These are phyloP conservation scores for Leucophenga maculata DNA, from an alignment of 2,888 invertebrate species.

Conservation along the genomic window DNA sequence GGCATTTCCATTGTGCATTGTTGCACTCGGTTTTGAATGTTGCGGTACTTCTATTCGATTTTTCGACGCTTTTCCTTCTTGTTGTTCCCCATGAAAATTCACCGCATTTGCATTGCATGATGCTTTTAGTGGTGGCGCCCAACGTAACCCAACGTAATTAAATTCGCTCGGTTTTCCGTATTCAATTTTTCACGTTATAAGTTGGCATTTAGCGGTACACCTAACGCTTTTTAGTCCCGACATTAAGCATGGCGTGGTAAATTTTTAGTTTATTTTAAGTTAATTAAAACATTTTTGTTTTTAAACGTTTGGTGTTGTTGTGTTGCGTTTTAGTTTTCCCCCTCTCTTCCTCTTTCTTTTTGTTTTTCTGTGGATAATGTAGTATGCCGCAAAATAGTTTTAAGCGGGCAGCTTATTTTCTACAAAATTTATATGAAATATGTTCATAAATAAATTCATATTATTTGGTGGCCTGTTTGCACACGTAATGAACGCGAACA, in stretches of 20 bases:
- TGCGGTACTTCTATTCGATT: background rate
- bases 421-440: too few species aligned
- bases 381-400: too few species aligned
- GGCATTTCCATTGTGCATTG: background rate
- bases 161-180: background rate
- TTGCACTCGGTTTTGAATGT: background rate
- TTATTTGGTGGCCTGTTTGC: too few species aligned
- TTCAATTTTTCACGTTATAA: conserved; percentile 10
- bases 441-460: too few species aligned
- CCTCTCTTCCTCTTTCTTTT: too few species aligned
- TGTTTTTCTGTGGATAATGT: background rate
- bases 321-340: background rate
- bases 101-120: conserved; percentile 49
- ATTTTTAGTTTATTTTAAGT: conserved; percentile 39
- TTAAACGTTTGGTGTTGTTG: background rate
- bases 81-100: background rate
- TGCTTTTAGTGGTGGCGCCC: conserved; percentile 55
- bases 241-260: background rate
- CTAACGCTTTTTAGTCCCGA: background rate
- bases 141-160: conserved; percentile 29
- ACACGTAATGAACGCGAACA: too few species aligned
- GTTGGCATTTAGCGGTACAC: background rate
- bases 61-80: background rate
- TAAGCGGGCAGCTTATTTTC: too few species aligned
- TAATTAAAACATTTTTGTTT: conserved; percentile 61